These are phyloP conservation scores for Saccopteryx bilineata DNA, from an alignment of 2,113 vertebrate genomes.

Conservation along the genomic window DNA sequence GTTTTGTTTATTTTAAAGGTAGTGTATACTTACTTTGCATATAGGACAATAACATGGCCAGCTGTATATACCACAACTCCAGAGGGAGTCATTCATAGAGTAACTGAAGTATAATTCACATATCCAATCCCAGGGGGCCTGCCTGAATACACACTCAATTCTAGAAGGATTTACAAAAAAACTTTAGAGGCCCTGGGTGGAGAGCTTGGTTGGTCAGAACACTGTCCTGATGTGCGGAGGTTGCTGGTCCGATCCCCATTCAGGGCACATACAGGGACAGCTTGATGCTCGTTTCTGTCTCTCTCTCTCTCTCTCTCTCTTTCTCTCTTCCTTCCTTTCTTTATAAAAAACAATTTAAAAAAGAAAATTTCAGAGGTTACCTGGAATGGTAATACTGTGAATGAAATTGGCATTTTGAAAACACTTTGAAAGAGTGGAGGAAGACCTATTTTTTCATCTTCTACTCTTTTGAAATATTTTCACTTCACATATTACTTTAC, in stretches of 20 bases:
- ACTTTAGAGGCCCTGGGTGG: background rate
- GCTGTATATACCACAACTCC: background rate
- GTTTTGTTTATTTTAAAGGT: background rate
- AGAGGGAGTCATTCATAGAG: background rate
- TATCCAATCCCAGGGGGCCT: background rate
- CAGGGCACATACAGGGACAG: no score
- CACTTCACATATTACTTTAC: background rate
- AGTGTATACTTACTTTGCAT: background rate
- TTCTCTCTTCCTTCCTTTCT: no score
- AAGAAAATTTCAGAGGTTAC: background rate
- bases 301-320: no score
- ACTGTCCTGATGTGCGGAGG: no score
- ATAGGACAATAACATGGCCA: background rate
- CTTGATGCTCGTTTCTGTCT: no score
- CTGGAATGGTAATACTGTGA: background rate
- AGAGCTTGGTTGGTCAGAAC: no score
- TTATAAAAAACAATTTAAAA: no score
- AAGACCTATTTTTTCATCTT: background rate
- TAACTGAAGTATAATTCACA: background rate
- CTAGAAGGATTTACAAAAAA: slow-evolving; percentile 3
- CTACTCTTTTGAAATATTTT: background rate
- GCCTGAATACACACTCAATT: background rate
- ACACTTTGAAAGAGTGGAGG: background rate
- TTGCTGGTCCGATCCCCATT: no score
- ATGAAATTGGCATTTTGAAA: background rate